Conservation (phyloP, 1,140 invertebrate species). For the Apis cerana region DNA sequence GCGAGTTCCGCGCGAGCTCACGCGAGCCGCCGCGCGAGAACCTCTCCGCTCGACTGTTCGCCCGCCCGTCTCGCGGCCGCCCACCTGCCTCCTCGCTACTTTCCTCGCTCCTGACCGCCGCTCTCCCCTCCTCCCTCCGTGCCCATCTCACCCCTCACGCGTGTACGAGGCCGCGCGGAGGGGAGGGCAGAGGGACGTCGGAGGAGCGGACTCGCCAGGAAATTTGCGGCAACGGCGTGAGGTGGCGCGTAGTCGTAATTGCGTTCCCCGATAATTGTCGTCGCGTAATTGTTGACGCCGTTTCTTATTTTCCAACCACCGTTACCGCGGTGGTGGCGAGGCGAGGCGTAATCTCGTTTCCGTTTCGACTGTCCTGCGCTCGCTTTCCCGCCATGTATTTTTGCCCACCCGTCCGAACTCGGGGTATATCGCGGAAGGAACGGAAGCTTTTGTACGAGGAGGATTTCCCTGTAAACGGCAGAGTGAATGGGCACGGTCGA, state of each 20-base stretch:
- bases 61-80: background rate
- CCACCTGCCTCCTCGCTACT: background rate
- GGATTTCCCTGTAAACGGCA: too few species aligned
- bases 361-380: background rate
- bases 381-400: too few species aligned
- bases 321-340: too few species aligned
- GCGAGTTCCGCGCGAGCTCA: constrained; percentile 18
- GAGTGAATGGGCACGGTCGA: too few species aligned
- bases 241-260: background rate
- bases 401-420: too few species aligned
- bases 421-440: too few species aligned
- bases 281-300: constrained; percentile 3
- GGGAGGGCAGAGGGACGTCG: too few species aligned
- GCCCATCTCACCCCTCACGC: too few species aligned
- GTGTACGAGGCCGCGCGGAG: too few species aligned
- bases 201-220: background rate
- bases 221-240: background rate
- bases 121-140: too few species aligned
- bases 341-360: constrained; percentile 15
- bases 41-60: background rate
- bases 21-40: background rate
- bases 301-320: constrained; percentile 5
- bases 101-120: background rate
- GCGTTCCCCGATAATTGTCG: constrained; percentile 14
- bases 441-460: too few species aligned